Conservation (phyloP, 1,140 invertebrate genomes). For the Orussus abietinus region DNA sequence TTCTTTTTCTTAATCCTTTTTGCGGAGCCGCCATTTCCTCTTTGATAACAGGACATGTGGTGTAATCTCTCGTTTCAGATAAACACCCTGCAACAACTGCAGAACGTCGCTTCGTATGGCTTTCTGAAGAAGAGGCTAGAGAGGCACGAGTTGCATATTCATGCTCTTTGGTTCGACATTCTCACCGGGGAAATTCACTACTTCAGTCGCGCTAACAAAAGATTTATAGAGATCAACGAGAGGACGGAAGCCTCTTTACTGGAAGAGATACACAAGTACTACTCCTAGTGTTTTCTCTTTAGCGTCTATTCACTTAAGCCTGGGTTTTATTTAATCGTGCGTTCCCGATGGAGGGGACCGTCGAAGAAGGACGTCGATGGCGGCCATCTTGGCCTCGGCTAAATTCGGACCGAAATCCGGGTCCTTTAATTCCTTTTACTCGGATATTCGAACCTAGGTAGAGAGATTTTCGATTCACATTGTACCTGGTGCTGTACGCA, state of each 20-base stretch:
- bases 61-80: conserved; percentile 60
- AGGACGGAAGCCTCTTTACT: conserved; percentile 68
- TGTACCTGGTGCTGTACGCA: too few relatives aligned
- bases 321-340: conserved; percentile 4
- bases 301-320: neutral
- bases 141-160: conserved; percentile 79
- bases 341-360: too few relatives aligned
- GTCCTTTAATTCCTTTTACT: too few relatives aligned
- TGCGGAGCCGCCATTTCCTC: too few relatives aligned
- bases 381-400: too few relatives aligned
- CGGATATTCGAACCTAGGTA: too few relatives aligned
- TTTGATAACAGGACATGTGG: too few relatives aligned
- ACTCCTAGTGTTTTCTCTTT: too few relatives aligned
- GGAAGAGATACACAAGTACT: conserved; percentile 75
- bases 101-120: conserved; percentile 91
- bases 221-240: conserved; percentile 83
- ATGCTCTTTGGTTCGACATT: conserved; percentile 96
- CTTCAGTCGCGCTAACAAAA: conserved; percentile 80
- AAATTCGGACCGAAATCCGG: too few relatives aligned
- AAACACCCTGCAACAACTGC: conserved; percentile 89
- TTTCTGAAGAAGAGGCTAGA: conserved; percentile 83
- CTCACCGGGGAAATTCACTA: conserved; percentile 94
- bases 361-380: too few relatives aligned
- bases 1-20: too few relatives aligned
- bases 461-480: too few relatives aligned